These are phyloP conservation scores for Sympetrum striolatum DNA, from an alignment of 2,888 invertebrate genomes.

Conservation along the genomic window DNA sequence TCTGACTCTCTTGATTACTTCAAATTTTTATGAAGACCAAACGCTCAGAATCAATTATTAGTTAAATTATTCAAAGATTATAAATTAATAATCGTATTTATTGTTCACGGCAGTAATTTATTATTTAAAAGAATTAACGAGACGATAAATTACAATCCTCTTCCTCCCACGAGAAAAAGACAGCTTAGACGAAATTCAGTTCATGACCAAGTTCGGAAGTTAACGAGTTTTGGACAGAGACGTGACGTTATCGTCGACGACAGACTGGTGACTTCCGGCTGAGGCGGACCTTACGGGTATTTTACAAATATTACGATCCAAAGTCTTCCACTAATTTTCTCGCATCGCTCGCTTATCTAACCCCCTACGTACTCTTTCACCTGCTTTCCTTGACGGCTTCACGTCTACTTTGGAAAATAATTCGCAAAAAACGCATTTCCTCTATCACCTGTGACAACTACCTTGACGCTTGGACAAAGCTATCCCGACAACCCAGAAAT, in stretches of 20 bases:
- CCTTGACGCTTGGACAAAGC: neutral
- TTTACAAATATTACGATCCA: neutral
- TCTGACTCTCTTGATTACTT: neutral
- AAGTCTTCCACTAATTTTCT: neutral
- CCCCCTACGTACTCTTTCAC: neutral
- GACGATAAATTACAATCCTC: neutral
- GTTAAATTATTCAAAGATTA: neutral
- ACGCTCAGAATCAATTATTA: neutral
- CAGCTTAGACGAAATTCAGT: neutral
- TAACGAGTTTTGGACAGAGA: neutral
- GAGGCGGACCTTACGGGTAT: conserved; percentile 40
- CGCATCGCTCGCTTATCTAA: neutral
- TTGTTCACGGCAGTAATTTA: neutral
- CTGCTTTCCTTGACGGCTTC: neutral
- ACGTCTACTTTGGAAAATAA: neutral
- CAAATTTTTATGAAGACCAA: neutral
- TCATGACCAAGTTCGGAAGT: neutral
- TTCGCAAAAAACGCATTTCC: neutral
- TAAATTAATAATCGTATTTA: neutral
- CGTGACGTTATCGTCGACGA: neutral
- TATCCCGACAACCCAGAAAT: neutral
- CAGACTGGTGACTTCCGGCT: neutral
- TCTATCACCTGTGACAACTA: neutral
- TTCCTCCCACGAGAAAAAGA: neutral
- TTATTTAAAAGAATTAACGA: neutral